A percentile compares a stretch with the other conserved stretches of the same genome.
Conservation (phyloP, 2,888 invertebrate species). For the Caenorhabditis sp. region DNA sequence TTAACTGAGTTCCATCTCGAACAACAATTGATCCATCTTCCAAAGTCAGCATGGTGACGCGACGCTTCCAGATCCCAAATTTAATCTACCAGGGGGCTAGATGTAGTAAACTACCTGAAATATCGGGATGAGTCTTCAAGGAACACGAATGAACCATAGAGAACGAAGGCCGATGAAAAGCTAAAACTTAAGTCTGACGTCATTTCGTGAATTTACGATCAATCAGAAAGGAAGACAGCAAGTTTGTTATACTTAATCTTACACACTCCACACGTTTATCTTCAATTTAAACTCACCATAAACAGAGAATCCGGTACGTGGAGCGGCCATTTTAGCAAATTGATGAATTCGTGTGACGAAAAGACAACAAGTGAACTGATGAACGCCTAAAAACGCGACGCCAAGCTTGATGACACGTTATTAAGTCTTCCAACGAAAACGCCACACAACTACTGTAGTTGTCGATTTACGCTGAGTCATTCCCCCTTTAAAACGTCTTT, state of each 20-base stretch:
- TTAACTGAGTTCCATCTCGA: constrained; percentile 4
- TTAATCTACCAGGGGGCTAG: constrained; percentile 4
- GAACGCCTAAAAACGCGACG: background rate
- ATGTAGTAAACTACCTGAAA: constrained; percentile 37
- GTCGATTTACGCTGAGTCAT: constrained; percentile 29
- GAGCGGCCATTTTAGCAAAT: constrained; percentile 6
- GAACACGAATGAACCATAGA: constrained; percentile 47
- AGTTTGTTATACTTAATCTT: background rate
- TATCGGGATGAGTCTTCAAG: constrained; percentile 42
- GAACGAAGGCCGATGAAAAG: constrained; percentile 42
- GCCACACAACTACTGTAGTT: constrained; percentile 18
- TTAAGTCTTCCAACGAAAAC: constrained; percentile 27
- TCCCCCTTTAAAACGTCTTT: constrained; percentile 1
- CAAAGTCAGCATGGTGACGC: background rate
- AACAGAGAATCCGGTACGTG: constrained; percentile 40
- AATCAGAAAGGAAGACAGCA: background rate
- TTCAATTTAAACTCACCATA: constrained; percentile 30
- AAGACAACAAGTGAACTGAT: background rate
- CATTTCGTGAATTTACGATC: background rate
- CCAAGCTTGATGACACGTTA: background rate
- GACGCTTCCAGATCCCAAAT: constrained; percentile 10
- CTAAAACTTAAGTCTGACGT: constrained; percentile 1
- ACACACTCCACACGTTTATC: background rate
- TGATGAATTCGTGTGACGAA: background rate
- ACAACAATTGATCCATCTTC: constrained; percentile 1